Base-by-base conservation (phyloP, 37 sponge, comb jelly and placozoan genomes). In the Aphrocallistes beatrix region DNA sequence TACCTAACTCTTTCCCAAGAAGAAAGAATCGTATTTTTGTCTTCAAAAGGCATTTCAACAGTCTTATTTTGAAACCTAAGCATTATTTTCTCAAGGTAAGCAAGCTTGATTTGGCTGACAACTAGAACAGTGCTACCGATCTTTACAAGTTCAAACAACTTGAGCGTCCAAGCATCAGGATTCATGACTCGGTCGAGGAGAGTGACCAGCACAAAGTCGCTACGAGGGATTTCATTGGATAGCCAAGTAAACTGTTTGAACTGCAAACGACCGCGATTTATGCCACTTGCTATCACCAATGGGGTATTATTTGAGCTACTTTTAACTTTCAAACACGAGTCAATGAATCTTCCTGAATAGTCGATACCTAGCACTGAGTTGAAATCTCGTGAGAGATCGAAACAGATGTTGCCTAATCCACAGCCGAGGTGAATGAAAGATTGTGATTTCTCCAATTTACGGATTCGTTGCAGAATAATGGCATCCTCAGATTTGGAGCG, bases 281-380 rank as follows among this genome's bases (percentile, higher is more conserved):
- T 3, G 34, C 34, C 75, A 60, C 34, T 28, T 6, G 75, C 17
- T 60, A 60, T 60, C n/a, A 25, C 34, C 10, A 32, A 60, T 13
- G 28, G 28, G 8, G 75, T 19, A 28, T 25, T 60, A 60, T 60
- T 13, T 6, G 21, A 60, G 8, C n/a, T 60, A 28, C 3, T 25
- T 40, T 94, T 89, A 10, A 92, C 39, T 37, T 84, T 36, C 48
- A 86, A 60, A 21, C 91, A 91, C 45, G 88, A 83, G 37, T 92
- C 91, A 69, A 92, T 85, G 38, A 92, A 86, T 1, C 93, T 39
- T 16, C 93, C 95, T 86, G 86, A 84, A 82, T 88, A 94, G 75
- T 94, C 95, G 1, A 94, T 83, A 36, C 93, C 95, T 38, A 92
- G 81, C 45, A 94, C 92, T 25, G 75, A 60, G 3, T 21, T 13